Evolutionary conservation across 2,113 vertebrate species (phyloP).

Genomic region (Bos indicus): DNA sequence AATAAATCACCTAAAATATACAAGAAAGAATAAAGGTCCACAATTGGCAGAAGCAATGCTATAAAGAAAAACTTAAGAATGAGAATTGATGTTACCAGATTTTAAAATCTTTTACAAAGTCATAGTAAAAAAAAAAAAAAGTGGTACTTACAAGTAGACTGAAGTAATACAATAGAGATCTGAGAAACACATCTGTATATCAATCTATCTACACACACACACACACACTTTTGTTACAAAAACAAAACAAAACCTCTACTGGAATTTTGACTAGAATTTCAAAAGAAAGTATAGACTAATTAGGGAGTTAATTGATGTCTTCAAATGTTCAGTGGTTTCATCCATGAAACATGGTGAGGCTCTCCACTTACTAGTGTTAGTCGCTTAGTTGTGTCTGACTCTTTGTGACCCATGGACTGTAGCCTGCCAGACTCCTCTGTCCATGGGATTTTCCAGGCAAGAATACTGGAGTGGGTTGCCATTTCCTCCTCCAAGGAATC

Average conservation of each 20-base stretch:
- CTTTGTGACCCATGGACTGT: neutral
- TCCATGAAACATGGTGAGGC: neutral
- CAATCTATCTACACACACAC: neutral
- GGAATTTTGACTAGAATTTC: neutral
- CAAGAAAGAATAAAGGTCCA: neutral
- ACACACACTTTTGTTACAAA: neutral
- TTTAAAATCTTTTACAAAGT: neutral
- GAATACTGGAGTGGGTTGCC: neutral
- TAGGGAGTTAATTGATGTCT: neutral
- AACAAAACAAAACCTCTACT: neutral
- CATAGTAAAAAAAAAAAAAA: neutral
- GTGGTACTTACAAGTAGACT: neutral
- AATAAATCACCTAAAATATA: neutral
- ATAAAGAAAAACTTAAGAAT: neutral
- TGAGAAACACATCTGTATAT: neutral
- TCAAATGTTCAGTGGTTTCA: neutral
- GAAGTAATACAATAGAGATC: neutral
- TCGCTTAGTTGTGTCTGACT: neutral
- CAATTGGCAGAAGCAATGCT: neutral
- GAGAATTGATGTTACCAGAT: neutral
- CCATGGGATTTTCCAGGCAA: neutral
- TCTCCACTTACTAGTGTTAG: neutral
- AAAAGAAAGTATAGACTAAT: neutral
- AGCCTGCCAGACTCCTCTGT: neutral
- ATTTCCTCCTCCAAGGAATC: neutral